Conservation (phyloP, 2,113 vertebrate genomes). For the Nyctereutes procyonoides region DNA sequence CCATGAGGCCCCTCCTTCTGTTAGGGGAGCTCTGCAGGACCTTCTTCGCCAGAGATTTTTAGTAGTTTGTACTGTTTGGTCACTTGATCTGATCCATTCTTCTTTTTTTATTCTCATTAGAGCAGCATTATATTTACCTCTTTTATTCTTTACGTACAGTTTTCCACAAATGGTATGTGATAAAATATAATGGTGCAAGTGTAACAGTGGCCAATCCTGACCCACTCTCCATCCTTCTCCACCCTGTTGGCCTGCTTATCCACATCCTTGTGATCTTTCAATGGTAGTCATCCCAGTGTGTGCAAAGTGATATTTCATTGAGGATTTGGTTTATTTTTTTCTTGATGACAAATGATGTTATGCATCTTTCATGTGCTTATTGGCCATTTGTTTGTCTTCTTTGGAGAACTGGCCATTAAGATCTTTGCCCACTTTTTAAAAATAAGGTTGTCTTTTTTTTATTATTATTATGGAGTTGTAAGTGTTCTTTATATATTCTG, state of each 20-base stretch:
- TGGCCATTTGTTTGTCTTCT: neutral
- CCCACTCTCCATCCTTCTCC: neutral
- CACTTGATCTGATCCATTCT: neutral
- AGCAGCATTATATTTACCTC: neutral
- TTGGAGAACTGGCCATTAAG: neutral
- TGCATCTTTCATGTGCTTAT: neutral
- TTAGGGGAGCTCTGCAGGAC: neutral
- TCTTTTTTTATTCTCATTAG: neutral
- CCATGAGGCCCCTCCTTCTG: neutral
- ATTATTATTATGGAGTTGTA: neutral
- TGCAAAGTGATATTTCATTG: neutral
- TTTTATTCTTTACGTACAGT: neutral
- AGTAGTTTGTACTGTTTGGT: neutral
- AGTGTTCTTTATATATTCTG: neutral
- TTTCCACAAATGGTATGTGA: neutral
- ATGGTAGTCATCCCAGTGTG: neutral
- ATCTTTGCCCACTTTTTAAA: neutral
- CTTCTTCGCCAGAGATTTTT: neutral
- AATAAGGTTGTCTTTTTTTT: neutral
- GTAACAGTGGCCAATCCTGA: accelerated
- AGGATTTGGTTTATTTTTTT: neutral
- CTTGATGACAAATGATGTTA: neutral
- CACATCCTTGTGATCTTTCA: neutral
- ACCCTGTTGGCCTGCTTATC: neutral
- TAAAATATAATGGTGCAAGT: neutral